phyloP scores from a whole-genome alignment of 37 sponge, comb jelly and placozoan species.

The Cliona cf. orientalis region DNA sequence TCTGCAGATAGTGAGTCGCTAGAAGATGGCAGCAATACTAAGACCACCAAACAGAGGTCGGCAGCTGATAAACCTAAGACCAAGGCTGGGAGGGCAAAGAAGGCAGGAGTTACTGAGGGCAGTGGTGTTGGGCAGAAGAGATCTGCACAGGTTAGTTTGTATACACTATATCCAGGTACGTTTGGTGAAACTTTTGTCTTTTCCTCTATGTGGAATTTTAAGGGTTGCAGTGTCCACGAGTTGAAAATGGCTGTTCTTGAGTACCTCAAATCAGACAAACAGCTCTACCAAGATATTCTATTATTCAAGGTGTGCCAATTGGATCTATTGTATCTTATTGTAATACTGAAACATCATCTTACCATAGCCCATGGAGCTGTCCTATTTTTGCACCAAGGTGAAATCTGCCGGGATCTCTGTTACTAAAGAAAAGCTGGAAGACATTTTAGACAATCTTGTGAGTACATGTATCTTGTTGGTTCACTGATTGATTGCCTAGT shows the following conservation, averaged over 20 bases:
- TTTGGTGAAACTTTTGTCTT: too few species aligned
- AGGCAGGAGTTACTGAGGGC: too few species aligned
- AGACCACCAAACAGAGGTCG: not conserved
- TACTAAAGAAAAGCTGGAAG: slow-evolving; percentile 47
- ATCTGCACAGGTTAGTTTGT: too few species aligned
- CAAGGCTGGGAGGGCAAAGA: not conserved
- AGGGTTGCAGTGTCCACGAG: slow-evolving; percentile 5
- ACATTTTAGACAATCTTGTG: slow-evolving; percentile 65
- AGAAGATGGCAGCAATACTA: not conserved
- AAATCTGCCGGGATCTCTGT: slow-evolving; percentile 49
- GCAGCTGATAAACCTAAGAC: not conserved
- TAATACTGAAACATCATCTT: not conserved
- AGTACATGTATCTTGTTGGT: not conserved
- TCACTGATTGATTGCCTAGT: not conserved
- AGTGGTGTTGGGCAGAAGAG: too few species aligned
- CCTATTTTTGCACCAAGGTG: slow-evolving; percentile 37
- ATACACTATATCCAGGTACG: too few species aligned
- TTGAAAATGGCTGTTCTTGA: slow-evolving; percentile 14
- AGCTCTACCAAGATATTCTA: slow-evolving; percentile 63
- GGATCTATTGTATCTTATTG: not conserved
- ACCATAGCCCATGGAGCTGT: slow-evolving; percentile 60
- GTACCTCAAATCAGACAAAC: slow-evolving; percentile 14
- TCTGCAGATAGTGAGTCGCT: not conserved
- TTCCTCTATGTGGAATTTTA: too few species aligned
- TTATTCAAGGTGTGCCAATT: slow-evolving; percentile 58